These are phyloP conservation scores for Sarcophaga bullata DNA, from an alignment of 1,140 invertebrate genomes.

Conservation along the genomic window DNA sequence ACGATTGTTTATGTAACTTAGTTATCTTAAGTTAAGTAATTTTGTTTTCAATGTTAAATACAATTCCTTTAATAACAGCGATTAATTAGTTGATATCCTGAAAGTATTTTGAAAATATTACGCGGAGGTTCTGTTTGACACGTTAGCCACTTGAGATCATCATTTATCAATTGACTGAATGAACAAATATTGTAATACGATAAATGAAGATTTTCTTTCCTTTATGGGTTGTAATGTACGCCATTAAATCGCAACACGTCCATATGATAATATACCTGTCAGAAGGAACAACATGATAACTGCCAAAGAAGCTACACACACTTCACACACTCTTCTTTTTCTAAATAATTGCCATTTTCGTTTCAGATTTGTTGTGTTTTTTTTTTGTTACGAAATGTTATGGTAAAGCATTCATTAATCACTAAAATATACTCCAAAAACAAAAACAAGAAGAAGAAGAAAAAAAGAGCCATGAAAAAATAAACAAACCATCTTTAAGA, in stretches of 20 bases:
- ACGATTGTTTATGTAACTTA: too few species aligned
- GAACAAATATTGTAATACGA: neutral
- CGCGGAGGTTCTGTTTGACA: neutral
- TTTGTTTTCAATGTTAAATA: too few species aligned
- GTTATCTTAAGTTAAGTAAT: too few species aligned
- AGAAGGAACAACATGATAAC: conserved; percentile 42
- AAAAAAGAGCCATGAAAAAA: neutral
- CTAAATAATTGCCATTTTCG: neutral
- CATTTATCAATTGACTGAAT: conserved; percentile 20
- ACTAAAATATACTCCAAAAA: conserved; percentile 27
- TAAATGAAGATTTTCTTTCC: neutral
- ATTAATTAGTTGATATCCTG: neutral
- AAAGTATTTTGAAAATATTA: conserved; percentile 5
- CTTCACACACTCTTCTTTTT: conserved; percentile 1
- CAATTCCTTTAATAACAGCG: neutral
- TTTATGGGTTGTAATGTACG: conserved; percentile 26
- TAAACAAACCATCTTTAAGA: conserved; percentile 34
- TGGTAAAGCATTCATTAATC: conserved; percentile 40
- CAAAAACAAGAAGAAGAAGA: conserved; percentile 9
- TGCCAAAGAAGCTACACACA: conserved; percentile 33
- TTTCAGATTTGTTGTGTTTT: neutral
- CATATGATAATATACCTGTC: conserved; percentile 44
- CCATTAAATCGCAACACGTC: conserved; percentile 47
- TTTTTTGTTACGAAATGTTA: conserved; percentile 31
- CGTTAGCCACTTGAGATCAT: conserved; percentile 4